A percentile compares a stretch with the other conserved stretches of the same genome.
Conservation (phyloP, 1,140 invertebrate species). For the Heliconius hermathena region DNA sequence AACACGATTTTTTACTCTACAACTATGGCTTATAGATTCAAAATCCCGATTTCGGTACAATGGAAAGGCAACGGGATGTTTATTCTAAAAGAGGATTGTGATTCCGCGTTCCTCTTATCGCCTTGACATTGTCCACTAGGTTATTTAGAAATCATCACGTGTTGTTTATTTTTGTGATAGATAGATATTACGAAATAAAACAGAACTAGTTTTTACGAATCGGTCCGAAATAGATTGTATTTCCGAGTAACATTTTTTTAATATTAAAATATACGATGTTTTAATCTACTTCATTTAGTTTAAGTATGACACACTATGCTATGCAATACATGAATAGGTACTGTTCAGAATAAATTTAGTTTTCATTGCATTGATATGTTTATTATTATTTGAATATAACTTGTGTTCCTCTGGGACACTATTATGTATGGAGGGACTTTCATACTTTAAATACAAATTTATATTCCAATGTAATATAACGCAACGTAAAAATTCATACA, state of each 20-base stretch:
- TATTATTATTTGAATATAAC: not conserved
- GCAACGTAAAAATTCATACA: conserved; percentile 1
- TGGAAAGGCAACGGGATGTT: conserved; percentile 40
- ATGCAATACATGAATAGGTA: not conserved
- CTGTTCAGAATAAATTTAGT: not conserved
- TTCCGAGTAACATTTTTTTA: not conserved
- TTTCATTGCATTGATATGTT: not conserved
- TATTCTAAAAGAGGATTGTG: conserved; percentile 36
- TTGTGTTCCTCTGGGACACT: not conserved
- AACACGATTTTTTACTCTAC: conserved; percentile 34
- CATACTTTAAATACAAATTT: conserved; percentile 3
- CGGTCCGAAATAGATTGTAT: not conserved
- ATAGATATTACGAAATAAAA: not conserved
- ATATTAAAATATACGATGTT: not conserved
- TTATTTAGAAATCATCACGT: conserved; percentile 69
- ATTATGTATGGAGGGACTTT: not conserved
- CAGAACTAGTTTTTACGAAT: not conserved
- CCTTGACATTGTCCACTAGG: conserved; percentile 65
- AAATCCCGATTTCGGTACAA: not conserved
- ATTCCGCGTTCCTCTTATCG: conserved; percentile 50
- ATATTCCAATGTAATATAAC: conserved; percentile 12
- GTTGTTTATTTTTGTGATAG: conserved; percentile 43
- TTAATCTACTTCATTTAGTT: not conserved
- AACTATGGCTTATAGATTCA: conserved; percentile 12
- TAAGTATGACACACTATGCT: not conserved